A percentile compares a stretch with the other conserved stretches of the same genome.
These are phyloP conservation scores for Aegypius monachus DNA, from an alignment of 2,113 vertebrate species.

Conservation along the genomic window DNA sequence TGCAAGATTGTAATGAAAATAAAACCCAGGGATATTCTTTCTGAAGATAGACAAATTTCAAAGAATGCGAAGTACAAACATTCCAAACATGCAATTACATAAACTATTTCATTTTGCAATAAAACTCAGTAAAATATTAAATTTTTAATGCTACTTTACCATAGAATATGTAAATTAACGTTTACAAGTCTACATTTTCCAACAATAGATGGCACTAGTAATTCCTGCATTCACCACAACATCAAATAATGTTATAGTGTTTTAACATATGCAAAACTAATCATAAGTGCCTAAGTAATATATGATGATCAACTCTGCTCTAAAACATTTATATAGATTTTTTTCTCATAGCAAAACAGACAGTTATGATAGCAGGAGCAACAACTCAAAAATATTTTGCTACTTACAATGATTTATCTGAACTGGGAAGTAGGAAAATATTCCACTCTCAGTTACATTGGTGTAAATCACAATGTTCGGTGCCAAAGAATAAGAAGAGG, in stretches of 20 bases:
- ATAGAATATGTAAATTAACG: background rate
- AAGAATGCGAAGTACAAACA: background rate
- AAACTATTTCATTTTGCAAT: constrained; percentile 12
- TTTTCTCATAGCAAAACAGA: background rate
- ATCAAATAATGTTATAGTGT: constrained; percentile 20
- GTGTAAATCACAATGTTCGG: background rate
- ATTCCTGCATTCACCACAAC: constrained; percentile 50
- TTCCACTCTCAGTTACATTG: background rate
- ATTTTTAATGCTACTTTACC: constrained; percentile 21
- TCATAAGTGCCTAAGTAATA: constrained; percentile 51
- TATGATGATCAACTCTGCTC: constrained; percentile 54
- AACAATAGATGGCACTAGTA: constrained; percentile 69
- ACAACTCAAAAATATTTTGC: background rate
- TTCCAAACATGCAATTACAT: background rate
- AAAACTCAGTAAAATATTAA: background rate
- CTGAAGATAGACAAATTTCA: background rate
- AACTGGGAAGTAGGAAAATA: background rate
- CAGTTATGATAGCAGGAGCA: background rate
- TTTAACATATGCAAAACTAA: constrained; percentile 51
- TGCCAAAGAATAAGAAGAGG: background rate
- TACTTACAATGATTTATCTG: constrained; percentile 3
- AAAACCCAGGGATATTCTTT: background rate
- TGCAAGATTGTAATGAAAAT: background rate
- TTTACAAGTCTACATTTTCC: constrained; percentile 8
- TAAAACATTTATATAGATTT: constrained; percentile 25